phyloP scores from a whole-genome alignment of 2,797 vertebrate genomes.

The Hippocampus kuda region DNA sequence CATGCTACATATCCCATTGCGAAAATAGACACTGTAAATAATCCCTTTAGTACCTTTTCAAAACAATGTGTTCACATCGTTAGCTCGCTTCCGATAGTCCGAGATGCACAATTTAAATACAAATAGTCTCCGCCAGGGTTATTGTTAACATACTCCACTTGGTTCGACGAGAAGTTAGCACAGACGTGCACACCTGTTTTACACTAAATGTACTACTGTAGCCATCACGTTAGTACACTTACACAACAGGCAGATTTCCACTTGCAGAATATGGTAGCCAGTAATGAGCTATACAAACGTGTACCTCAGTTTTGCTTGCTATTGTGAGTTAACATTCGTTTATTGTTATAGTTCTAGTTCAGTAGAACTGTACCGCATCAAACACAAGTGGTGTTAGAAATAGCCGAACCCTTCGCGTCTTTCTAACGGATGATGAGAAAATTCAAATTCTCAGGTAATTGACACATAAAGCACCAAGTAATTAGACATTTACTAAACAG shows the following conservation, averaged over 20 bases:
- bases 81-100: slow-evolving; percentile 28
- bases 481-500: neutral
- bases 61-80: slow-evolving; percentile 18
- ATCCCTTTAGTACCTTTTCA: slow-evolving; percentile 10
- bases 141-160: neutral
- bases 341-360: neutral
- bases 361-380: neutral
- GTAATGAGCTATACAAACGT: neutral
- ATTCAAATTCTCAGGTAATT: neutral
- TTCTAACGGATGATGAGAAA: neutral
- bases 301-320: neutral
- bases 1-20: slow-evolving; percentile 12
- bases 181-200: slow-evolving; percentile 2
- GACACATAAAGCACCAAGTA: neutral
- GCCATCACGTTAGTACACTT: neutral
- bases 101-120: slow-evolving; percentile 21
- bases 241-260: neutral
- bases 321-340: too few relatives aligned
- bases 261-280: neutral
- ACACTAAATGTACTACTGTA: neutral
- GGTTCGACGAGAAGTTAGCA: neutral
- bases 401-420: neutral
- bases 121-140: slow-evolving; percentile 7
- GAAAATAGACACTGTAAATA: neutral
- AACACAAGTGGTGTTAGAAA: neutral